A percentile compares a stretch with the other conserved stretches of the same genome.
Evolutionary conservation across 1,140 invertebrate genomes (phyloP).

Genomic region (Neuroterus valhalla): DNA sequence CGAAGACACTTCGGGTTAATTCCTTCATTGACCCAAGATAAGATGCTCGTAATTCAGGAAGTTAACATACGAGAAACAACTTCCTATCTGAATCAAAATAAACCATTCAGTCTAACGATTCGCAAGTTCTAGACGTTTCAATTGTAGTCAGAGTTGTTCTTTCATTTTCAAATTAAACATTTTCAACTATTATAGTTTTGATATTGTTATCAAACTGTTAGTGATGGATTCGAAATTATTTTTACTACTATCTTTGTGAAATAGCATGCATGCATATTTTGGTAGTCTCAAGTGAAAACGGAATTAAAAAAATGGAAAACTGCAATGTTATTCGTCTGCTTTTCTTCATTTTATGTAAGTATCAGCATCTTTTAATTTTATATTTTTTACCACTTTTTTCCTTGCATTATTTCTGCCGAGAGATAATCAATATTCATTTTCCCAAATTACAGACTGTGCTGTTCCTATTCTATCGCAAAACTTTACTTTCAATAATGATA

Average conservation of each 20-base stretch:
- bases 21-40: conserved; percentile 16
- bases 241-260: no score
- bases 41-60: conserved; percentile 13
- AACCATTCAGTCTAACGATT: conserved; percentile 7
- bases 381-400: no score
- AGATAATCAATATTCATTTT: background rate
- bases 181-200: no score
- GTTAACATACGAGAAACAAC: background rate
- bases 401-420: no score
- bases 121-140: background rate
- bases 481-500: background rate
- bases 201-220: no score
- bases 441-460: background rate
- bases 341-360: no score
- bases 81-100: background rate
- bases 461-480: background rate
- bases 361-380: no score
- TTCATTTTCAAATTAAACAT: background rate
- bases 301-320: no score
- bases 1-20: background rate
- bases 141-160: background rate
- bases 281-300: no score
- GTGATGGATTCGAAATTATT: no score
- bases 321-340: no score
- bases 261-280: no score